phyloP scores from a whole-genome alignment of 2,888 invertebrate species.

The Polydrusus tereticollis region DNA sequence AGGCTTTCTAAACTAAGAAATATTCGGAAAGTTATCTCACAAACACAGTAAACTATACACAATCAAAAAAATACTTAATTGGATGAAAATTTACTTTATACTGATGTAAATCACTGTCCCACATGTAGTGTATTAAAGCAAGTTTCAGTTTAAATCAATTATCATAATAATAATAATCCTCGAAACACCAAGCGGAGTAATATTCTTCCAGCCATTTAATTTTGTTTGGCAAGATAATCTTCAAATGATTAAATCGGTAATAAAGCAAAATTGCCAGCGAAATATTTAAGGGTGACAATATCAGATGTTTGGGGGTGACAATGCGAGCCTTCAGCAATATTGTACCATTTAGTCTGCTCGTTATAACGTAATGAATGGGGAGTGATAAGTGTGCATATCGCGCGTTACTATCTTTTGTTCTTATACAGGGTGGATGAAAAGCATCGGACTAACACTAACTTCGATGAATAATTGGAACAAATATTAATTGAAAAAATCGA shows the following conservation, averaged over 20 bases:
- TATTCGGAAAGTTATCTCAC: too few relatives aligned
- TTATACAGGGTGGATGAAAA: neutral
- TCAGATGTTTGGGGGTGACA: slow-evolving; percentile 49
- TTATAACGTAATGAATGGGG: slow-evolving; percentile 46
- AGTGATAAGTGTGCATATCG: slow-evolving; percentile 31
- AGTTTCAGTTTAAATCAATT: too few relatives aligned
- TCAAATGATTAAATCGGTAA: slow-evolving; percentile 54
- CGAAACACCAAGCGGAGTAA: slow-evolving; percentile 33
- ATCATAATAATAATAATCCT: too few relatives aligned
- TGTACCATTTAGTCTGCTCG: slow-evolving; percentile 55
- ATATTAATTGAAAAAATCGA: too few relatives aligned
- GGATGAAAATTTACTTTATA: too few relatives aligned
- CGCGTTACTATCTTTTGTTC: slow-evolving; percentile 26
- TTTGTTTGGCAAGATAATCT: slow-evolving; percentile 59
- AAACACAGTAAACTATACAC: too few relatives aligned
- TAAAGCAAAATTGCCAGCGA: slow-evolving; percentile 54
- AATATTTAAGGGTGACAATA: slow-evolving; percentile 56
- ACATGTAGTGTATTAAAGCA: too few relatives aligned
- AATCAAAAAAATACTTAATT: too few relatives aligned
- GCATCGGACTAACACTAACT: too few relatives aligned
- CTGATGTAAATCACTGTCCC: too few relatives aligned
- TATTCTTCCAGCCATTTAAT: slow-evolving; percentile 49
- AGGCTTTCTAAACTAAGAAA: too few relatives aligned
- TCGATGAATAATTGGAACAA: too few relatives aligned
- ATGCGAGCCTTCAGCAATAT: slow-evolving; percentile 55